Evolutionary conservation across 1,140 invertebrate species (phyloP).

Genomic region (Himalopsyche phryganea): DNA sequence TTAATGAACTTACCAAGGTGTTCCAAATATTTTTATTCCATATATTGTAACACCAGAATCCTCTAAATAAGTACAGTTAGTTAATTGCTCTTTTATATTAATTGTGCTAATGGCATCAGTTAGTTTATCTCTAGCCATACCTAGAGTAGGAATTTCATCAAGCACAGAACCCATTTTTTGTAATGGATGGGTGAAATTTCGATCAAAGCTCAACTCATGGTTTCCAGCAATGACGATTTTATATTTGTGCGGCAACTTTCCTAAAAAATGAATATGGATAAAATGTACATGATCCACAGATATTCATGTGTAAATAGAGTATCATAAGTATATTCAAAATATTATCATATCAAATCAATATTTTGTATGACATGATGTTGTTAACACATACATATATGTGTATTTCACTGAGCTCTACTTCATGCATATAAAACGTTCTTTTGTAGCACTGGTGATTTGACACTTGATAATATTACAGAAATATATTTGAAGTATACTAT

Average conservation of each 20-base stretch:
- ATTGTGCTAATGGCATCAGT: conserved; percentile 60
- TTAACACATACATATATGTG: no score
- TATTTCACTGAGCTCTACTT: no score
- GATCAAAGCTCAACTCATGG: conserved; percentile 83
- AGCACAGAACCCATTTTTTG: conserved; percentile 50
- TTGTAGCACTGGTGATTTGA: no score
- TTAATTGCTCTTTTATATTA: conserved; percentile 65
- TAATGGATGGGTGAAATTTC: conserved; percentile 62
- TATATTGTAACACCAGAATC: conserved; percentile 65
- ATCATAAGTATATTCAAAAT: no score
- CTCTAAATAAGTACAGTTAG: conserved; percentile 77
- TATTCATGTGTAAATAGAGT: no score
- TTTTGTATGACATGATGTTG: no score
- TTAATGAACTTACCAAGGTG: conserved; percentile 70
- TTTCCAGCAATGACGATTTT: conserved; percentile 89
- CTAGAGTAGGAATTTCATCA: conserved; percentile 65
- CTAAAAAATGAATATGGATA: conserved; percentile 52
- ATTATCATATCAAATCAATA: no score
- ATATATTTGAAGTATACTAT: no score
- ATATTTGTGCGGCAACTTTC: conserved; percentile 70
- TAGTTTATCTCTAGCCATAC: conserved; percentile 62
- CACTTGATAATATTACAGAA: no score
- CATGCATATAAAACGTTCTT: no score
- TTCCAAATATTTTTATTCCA: conserved; percentile 82
- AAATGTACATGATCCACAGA: no score